These are phyloP conservation scores for Aselliscus stoliczkanus DNA, from an alignment of 2,797 vertebrate genomes.

Conservation along the genomic window DNA sequence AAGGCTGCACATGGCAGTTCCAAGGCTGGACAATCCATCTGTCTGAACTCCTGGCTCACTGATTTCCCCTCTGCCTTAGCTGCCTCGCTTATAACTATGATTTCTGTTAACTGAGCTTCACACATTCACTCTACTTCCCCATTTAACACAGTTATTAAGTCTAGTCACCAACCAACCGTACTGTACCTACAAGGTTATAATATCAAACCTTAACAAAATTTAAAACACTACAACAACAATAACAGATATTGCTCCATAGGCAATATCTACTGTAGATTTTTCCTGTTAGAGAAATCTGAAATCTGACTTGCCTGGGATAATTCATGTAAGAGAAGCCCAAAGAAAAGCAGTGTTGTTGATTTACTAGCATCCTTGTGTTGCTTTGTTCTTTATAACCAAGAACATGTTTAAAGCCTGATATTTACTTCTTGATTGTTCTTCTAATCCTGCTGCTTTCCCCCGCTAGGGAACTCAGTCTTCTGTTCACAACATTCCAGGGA, in stretches of 20 bases:
- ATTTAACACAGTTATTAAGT: not conserved
- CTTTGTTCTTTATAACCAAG: not conserved
- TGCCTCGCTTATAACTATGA: not conserved
- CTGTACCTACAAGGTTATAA: not conserved
- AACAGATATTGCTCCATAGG: not conserved
- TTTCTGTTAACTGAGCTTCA: not conserved
- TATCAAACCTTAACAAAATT: not conserved
- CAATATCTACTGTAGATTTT: not conserved
- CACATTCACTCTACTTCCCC: not conserved
- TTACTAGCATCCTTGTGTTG: not conserved
- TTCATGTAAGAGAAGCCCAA: not conserved
- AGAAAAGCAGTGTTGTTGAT: not conserved
- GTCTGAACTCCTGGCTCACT: no score
- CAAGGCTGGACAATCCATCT: not conserved
- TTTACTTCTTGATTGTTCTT: slow-evolving; percentile 31
- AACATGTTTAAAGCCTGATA: slow-evolving; percentile 7
- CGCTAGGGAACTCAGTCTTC: not conserved
- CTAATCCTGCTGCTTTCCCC: not conserved
- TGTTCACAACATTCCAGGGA: not conserved
- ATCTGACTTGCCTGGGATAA: not conserved
- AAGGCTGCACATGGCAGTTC: not conserved
- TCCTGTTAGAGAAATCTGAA: not conserved
- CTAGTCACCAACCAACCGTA: not conserved
- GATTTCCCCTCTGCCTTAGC: not conserved
- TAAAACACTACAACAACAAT: not conserved